A percentile compares a stretch with the other conserved stretches of the same genome.
These are phyloP conservation scores for Spodoptera exigua DNA, from an alignment of 2,888 invertebrate genomes.

Conservation along the genomic window DNA sequence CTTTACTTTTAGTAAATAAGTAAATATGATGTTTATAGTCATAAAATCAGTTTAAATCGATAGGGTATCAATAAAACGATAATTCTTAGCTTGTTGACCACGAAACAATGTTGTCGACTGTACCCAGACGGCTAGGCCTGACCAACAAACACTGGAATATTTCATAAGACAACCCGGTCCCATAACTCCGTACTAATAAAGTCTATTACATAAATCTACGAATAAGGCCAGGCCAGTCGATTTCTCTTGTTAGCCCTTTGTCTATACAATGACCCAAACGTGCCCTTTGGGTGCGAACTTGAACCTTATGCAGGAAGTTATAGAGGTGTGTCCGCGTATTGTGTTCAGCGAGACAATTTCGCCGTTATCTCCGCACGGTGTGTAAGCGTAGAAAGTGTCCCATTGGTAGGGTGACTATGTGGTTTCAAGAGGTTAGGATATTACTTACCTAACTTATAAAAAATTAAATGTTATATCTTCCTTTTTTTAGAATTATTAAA, in stretches of 20 bases:
- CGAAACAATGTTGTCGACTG: not conserved
- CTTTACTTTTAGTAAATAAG: too few relatives aligned
- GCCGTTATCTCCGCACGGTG: constrained; percentile 74
- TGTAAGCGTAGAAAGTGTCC: constrained; percentile 82
- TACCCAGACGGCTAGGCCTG: constrained; percentile 8
- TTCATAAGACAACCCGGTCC: constrained; percentile 52
- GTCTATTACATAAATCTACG: constrained; percentile 70
- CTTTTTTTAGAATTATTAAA: too few relatives aligned
- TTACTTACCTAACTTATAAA: too few relatives aligned
- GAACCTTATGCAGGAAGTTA: constrained; percentile 63
- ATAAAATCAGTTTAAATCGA: too few relatives aligned
- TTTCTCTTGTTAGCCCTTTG: constrained; percentile 79
- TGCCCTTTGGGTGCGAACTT: constrained; percentile 58
- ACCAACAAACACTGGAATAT: constrained; percentile 41
- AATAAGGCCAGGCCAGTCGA: constrained; percentile 70
- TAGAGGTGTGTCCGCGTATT: constrained; percentile 64
- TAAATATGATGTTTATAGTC: too few relatives aligned
- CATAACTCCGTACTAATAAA: constrained; percentile 51
- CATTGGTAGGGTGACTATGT: constrained; percentile 68
- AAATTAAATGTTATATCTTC: too few relatives aligned
- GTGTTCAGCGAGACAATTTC: constrained; percentile 68
- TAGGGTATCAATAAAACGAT: too few relatives aligned
- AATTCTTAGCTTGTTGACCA: too few relatives aligned
- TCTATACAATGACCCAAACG: constrained; percentile 60
- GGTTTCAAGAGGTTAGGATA: constrained; percentile 22